Percentiles rank a stretch among this genome's conserved stretches.
These are phyloP conservation scores for Acanthopleura granulata DNA, from an alignment of 2,888 invertebrate species.

Conservation along the genomic window DNA sequence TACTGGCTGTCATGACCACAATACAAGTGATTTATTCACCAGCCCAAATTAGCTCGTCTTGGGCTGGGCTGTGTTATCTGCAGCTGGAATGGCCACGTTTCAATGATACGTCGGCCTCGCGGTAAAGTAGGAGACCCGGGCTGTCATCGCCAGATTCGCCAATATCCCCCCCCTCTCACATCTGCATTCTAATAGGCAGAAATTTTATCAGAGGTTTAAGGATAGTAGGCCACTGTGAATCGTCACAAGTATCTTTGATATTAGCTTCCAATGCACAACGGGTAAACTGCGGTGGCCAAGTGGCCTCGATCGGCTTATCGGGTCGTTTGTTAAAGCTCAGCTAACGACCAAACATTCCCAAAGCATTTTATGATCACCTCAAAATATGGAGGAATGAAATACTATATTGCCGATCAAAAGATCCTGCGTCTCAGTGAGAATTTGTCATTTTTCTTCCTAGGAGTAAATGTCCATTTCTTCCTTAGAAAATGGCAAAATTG, in stretches of 20 bases:
- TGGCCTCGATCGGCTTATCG: too few species aligned
- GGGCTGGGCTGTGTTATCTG: slow-evolving; percentile 1
- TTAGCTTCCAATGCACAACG: not conserved
- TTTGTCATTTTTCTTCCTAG: not conserved
- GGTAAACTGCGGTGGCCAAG: too few species aligned
- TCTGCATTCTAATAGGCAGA: slow-evolving; percentile 1
- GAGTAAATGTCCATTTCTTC: not conserved
- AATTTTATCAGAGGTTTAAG: slow-evolving; percentile 3
- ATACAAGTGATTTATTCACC: slow-evolving; percentile 17
- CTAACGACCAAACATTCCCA: not conserved
- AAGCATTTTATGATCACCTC: not conserved
- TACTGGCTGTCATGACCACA: slow-evolving; percentile 3
- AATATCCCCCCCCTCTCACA: not conserved
- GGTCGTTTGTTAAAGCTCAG: not conserved
- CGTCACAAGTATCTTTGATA: not conserved
- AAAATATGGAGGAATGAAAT: slow-evolving; percentile 1
- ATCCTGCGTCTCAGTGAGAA: not conserved
- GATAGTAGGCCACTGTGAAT: not conserved
- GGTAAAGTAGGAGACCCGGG: not conserved
- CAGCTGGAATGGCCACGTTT: slow-evolving; percentile 4
- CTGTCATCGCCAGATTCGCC: slow-evolving; percentile 9
- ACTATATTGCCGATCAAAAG: slow-evolving; percentile 17
- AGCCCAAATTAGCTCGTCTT: slow-evolving; percentile 15
- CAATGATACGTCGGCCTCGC: not conserved
- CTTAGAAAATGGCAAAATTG: not conserved